Conservation (phyloP, 1,140 invertebrate species). For the Drosophila orosa region DNA sequence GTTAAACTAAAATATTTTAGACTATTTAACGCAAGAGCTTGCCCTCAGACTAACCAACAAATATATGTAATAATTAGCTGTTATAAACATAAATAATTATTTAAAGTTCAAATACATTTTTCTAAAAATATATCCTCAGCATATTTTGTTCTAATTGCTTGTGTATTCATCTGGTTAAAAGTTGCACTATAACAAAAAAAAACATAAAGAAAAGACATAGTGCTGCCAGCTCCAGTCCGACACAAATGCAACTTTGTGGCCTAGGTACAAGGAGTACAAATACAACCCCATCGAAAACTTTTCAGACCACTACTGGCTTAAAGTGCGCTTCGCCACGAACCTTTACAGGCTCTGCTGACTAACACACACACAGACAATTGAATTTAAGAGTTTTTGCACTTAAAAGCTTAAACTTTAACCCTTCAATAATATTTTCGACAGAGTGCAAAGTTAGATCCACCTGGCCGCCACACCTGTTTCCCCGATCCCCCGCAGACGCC, state of each 20-base stretch:
- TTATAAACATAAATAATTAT: background rate
- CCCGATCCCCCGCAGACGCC: background rate
- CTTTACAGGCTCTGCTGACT: constrained; percentile 29
- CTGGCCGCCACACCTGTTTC: constrained; percentile 18
- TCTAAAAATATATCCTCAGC: no score
- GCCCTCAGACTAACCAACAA: background rate
- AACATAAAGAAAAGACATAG: constrained; percentile 1
- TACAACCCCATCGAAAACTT: constrained; percentile 64
- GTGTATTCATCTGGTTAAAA: background rate
- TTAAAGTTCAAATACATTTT: background rate
- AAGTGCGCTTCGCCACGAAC: constrained; percentile 61
- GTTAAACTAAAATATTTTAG: background rate
- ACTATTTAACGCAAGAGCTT: background rate
- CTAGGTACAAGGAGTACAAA: constrained; percentile 58
- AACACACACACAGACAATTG: constrained; percentile 61
- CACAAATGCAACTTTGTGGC: constrained; percentile 62
- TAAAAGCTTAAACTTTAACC: constrained; percentile 82
- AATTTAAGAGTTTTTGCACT: constrained; percentile 80
- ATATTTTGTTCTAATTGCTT: background rate
- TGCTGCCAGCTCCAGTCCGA: background rate
- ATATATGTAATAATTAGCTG: no score
- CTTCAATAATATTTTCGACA: constrained; percentile 77
- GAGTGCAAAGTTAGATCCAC: constrained; percentile 72
- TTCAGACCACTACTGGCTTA: constrained; percentile 60
- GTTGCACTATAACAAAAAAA: background rate